These are phyloP conservation scores for Nymphalis io DNA, from an alignment of 1,140 invertebrate genomes.

Conservation along the genomic window DNA sequence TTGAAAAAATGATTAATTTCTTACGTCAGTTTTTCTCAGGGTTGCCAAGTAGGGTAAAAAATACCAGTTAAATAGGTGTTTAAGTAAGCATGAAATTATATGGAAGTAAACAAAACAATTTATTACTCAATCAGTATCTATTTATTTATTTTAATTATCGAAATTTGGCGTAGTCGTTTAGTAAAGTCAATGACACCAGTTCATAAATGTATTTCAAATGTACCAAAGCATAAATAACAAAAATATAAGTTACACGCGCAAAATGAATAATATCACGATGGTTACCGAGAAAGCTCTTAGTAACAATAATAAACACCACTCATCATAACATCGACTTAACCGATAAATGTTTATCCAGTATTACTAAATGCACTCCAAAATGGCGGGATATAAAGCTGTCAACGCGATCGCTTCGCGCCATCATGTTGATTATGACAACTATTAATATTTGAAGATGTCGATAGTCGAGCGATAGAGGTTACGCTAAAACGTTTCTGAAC, in stretches of 20 bases:
- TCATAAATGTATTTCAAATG: not conserved
- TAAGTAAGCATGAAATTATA: not conserved
- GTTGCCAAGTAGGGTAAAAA: not conserved
- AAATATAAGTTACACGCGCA: not conserved
- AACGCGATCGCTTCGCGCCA: constrained; percentile 63
- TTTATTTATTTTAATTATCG: too few species aligned
- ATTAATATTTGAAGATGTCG: constrained; percentile 56
- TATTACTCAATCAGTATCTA: too few species aligned
- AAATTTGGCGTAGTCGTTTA: too few species aligned
- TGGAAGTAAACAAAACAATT: too few species aligned
- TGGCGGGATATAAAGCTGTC: constrained; percentile 69
- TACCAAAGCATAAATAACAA: not conserved
- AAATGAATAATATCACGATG: constrained; percentile 6
- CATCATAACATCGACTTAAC: constrained; percentile 47
- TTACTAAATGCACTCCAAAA: constrained; percentile 76
- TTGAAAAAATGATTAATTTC: too few species aligned
- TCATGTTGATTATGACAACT: constrained; percentile 62
- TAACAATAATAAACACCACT: constrained; percentile 55
- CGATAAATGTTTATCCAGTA: constrained; percentile 74
- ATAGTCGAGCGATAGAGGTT: constrained; percentile 56
- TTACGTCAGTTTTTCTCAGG: too few species aligned
- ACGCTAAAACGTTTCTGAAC: constrained; percentile 67
- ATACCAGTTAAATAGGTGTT: not conserved
- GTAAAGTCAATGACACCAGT: not conserved
- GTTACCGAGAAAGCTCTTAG: constrained; percentile 40